Evolutionary conservation across 1,140 invertebrate species (phyloP), one percentile per base, ranked within the genome.

Genomic region (Battus philenor): DNA sequence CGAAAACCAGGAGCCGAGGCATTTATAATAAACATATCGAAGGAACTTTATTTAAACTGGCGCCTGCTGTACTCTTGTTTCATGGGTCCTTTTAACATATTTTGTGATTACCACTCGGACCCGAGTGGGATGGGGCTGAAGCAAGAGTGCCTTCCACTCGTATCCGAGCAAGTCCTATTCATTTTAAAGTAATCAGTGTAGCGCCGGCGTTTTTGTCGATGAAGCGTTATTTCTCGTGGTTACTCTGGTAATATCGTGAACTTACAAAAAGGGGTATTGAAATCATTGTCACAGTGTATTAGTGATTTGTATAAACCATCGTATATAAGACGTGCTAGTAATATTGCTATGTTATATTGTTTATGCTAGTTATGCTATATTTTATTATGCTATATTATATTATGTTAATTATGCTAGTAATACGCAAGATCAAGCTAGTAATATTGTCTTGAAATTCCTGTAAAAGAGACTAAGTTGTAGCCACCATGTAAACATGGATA

Each of bases 301-400:
- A 18, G 50, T 47, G 44, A 47, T 18, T 44, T 27, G 44, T 36
- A 44, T 27, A 47, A 38, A 36, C 36, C 29, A 46, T 52, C 22
- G 44, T 29, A 6, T 20, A 10, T 8, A 8, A 52, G 5, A 84
- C 76, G 55, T 20, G 50, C 1, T 71, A 80, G 50, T 74, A 75
- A 62, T 76, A 78, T 55, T 76, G 76, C 0, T n/a, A n/a, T n/a
- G 66, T 81, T 6, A 83, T 80, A 57, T 24, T 83, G 8, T 75
- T 75, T 54, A 63, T 76, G 15, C 47, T 87, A 2, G 55, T 65
- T 31, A 63, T 68, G 33, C 59, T 57, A 20, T 50, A 65, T 47
- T 75, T 68, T 50, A 62, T 36, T n/a, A 47, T 68, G 29, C 47
- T 58, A 44, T 62, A 50, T 46, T 62, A 27, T 51, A 70, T 20